These are phyloP conservation scores for Pseudococcus longispinus DNA, from an alignment of 2,888 invertebrate genomes.

Conservation along the genomic window DNA sequence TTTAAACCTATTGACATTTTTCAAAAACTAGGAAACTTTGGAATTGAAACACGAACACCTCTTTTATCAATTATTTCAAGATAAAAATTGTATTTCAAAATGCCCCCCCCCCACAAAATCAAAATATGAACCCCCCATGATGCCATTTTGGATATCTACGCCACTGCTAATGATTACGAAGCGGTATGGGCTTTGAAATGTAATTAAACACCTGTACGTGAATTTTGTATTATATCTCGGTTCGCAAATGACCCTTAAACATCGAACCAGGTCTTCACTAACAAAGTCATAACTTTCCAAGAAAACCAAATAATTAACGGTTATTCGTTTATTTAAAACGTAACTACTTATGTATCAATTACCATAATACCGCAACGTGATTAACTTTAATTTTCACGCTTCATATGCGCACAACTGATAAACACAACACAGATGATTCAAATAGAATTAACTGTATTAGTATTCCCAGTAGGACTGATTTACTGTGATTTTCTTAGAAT, in stretches of 20 bases:
- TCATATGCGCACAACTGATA: not conserved
- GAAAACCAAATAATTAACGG: slow-evolving; percentile 10
- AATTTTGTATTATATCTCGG: not conserved
- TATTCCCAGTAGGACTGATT: not conserved
- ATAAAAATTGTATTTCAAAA: no score
- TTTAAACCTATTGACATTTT: no score
- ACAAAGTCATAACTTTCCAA: not conserved
- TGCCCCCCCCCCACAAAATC: no score
- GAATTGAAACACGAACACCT: no score
- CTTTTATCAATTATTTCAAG: no score
- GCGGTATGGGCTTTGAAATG: no score
- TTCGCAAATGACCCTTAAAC: not conserved
- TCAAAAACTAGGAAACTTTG: no score
- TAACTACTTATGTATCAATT: slow-evolving; percentile 1
- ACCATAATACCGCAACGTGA: not conserved
- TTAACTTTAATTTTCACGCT: not conserved
- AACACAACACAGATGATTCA: not conserved
- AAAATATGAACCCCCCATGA: no score
- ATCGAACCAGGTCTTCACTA: not conserved
- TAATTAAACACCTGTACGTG: not conserved
- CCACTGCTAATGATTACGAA: no score
- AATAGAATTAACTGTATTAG: not conserved
- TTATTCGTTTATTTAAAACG: not conserved
- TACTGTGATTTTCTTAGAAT: not conserved
- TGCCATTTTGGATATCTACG: no score